These are phyloP conservation scores for Globia sparganii DNA, from an alignment of 2,888 invertebrate species.

Conservation along the genomic window DNA sequence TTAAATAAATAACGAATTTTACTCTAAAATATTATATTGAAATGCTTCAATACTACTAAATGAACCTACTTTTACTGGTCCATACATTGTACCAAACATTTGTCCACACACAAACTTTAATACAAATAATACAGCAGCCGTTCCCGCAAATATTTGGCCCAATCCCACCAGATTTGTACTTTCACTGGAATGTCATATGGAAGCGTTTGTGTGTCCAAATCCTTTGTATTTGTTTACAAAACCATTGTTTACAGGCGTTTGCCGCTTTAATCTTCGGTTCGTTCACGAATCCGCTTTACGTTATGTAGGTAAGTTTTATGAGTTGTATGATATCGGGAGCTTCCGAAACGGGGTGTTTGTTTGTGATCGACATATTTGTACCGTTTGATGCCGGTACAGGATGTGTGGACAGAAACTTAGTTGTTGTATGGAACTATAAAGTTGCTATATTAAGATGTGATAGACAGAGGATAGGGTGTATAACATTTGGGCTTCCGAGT, in stretches of 20 bases:
- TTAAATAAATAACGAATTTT: neutral
- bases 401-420: slow-evolving; percentile 39
- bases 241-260: slow-evolving; percentile 38
- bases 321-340: slow-evolving; percentile 23
- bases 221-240: slow-evolving; percentile 55
- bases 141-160: slow-evolving; percentile 46
- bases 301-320: slow-evolving; percentile 19
- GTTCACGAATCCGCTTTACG: slow-evolving; percentile 33
- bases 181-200: slow-evolving; percentile 44
- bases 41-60: neutral
- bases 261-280: slow-evolving; percentile 55
- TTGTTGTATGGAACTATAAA: slow-evolving; percentile 21
- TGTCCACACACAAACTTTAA: slow-evolving; percentile 25
- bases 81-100: slow-evolving; percentile 30
- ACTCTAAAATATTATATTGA: neutral
- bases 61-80: neutral
- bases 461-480: slow-evolving; percentile 15
- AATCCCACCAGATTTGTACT: slow-evolving; percentile 45
- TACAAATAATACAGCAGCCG: slow-evolving; percentile 16
- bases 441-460: slow-evolving; percentile 24
- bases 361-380: slow-evolving; percentile 47
- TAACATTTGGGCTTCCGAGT: slow-evolving; percentile 7
- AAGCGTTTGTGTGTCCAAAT: slow-evolving; percentile 55
- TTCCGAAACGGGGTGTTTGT: slow-evolving; percentile 36
- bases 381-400: slow-evolving; percentile 50